Evolutionary conservation across 2,797 vertebrate genomes (phyloP).

Genomic region (Aplochiton taeniatus): DNA sequence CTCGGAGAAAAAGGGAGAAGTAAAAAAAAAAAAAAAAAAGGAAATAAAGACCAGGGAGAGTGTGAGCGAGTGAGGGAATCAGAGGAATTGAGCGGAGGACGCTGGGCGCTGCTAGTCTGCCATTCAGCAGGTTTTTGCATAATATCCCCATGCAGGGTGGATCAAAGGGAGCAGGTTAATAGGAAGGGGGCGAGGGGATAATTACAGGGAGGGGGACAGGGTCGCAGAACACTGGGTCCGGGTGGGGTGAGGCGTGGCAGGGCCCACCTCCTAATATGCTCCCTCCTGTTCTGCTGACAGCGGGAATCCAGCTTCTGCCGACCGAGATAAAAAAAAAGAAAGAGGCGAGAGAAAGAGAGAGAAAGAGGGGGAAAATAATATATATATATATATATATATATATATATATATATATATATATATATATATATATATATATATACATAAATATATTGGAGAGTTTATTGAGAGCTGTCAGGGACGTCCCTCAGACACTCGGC

Average conservation of each 20-base stretch:
- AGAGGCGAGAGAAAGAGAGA: constrained; percentile 1
- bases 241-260: constrained; percentile 62
- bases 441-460: constrained; percentile 55
- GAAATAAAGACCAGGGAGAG: constrained; percentile 48
- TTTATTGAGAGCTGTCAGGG: constrained; percentile 76
- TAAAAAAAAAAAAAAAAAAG: constrained; percentile 34
- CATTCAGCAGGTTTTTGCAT: constrained; percentile 87
- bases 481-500: constrained; percentile 51
- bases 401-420: constrained; percentile 45
- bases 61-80: constrained; percentile 69
- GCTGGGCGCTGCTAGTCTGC: constrained; percentile 72
- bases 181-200: constrained; percentile 80
- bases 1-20: constrained; percentile 69
- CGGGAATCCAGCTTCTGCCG: constrained; percentile 78
- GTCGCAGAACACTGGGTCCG: constrained; percentile 74
- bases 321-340: constrained; percentile 72
- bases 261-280: constrained; percentile 75
- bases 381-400: constrained; percentile 33
- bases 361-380: constrained; percentile 34
- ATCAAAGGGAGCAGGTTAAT: constrained; percentile 90
- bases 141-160: constrained; percentile 79
- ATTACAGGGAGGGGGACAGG: constrained; percentile 83
- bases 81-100: constrained; percentile 71
- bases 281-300: constrained; percentile 81
- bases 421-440: constrained; percentile 32